Evolutionary conservation across 2,888 invertebrate genomes (phyloP).

Genomic region (Exephanes ischioxanthus): DNA sequence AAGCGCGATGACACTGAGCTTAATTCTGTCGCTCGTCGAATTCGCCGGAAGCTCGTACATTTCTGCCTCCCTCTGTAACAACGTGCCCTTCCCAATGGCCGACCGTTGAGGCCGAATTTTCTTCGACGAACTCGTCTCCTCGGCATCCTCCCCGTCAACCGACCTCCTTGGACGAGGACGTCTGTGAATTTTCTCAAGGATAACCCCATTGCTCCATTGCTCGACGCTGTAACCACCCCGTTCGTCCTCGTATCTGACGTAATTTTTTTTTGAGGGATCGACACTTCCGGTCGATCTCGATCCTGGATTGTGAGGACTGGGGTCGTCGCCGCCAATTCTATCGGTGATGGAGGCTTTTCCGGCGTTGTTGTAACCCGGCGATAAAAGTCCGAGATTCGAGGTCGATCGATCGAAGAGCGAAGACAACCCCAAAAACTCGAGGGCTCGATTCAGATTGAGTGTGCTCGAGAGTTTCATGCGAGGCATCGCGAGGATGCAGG

Average conservation of each 20-base stretch:
- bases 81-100: not conserved
- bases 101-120: not conserved
- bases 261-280: constrained; percentile 64
- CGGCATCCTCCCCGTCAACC: not conserved
- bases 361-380: constrained; percentile 83
- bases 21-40: constrained; percentile 25
- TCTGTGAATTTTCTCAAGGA: constrained; percentile 69
- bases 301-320: constrained; percentile 4
- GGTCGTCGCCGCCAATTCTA: constrained; percentile 65
- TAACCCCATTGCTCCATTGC: constrained; percentile 79
- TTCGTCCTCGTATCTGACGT: constrained; percentile 76
- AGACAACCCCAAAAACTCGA: constrained; percentile 87
- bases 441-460: constrained; percentile 86
- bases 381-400: constrained; percentile 90
- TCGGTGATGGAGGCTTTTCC: constrained; percentile 69
- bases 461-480: constrained; percentile 90
- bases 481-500: constrained; percentile 88
- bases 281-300: constrained; percentile 2
- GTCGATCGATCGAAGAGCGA: constrained; percentile 88
- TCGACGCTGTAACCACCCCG: constrained; percentile 74
- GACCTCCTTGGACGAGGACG: constrained; percentile 38
- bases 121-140: not conserved
- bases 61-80: not conserved
- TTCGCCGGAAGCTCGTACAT: constrained; percentile 18
- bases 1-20: constrained; percentile 46